These are phyloP conservation scores for Percopsis omiscomaycus DNA, from an alignment of 2,797 vertebrate genomes.

Conservation along the genomic window DNA sequence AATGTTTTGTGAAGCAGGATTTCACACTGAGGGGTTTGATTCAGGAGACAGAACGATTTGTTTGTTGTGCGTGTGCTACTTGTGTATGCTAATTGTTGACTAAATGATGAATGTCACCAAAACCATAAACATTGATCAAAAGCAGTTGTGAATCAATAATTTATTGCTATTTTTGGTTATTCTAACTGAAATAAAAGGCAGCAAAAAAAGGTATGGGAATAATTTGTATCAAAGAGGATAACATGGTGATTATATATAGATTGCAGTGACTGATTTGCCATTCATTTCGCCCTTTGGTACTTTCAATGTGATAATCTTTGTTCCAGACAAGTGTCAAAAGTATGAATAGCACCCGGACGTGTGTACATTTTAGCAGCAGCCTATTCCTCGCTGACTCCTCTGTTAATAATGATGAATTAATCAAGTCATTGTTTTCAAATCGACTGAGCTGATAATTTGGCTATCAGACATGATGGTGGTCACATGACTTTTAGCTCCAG, in stretches of 20 bases:
- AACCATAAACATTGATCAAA: too few relatives aligned
- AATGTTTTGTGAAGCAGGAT: slow-evolving; percentile 59
- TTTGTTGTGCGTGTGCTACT: slow-evolving; percentile 42
- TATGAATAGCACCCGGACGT: too few relatives aligned
- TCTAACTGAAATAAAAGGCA: too few relatives aligned
- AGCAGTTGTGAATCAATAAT: background rate
- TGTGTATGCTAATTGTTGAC: slow-evolving; percentile 34
- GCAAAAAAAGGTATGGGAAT: too few relatives aligned
- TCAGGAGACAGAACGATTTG: slow-evolving; percentile 35
- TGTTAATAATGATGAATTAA: too few relatives aligned
- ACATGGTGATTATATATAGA: background rate
- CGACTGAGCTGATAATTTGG: background rate
- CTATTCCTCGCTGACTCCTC: too few relatives aligned
- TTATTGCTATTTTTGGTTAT: background rate
- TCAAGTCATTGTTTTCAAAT: background rate
- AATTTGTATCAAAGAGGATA: too few relatives aligned
- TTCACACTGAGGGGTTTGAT: slow-evolving; percentile 58
- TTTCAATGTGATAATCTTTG: background rate
- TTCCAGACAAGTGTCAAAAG: too few relatives aligned
- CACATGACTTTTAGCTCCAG: background rate
- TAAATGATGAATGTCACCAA: slow-evolving; percentile 32
- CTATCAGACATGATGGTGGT: background rate
- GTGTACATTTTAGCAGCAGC: too few relatives aligned
- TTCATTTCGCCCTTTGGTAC: background rate
- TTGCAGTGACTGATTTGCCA: background rate